Percentiles rank a stretch among this genome's conserved stretches.
phyloP scores from a whole-genome alignment of 2,888 invertebrate species.

The Harpalus rufipes region DNA sequence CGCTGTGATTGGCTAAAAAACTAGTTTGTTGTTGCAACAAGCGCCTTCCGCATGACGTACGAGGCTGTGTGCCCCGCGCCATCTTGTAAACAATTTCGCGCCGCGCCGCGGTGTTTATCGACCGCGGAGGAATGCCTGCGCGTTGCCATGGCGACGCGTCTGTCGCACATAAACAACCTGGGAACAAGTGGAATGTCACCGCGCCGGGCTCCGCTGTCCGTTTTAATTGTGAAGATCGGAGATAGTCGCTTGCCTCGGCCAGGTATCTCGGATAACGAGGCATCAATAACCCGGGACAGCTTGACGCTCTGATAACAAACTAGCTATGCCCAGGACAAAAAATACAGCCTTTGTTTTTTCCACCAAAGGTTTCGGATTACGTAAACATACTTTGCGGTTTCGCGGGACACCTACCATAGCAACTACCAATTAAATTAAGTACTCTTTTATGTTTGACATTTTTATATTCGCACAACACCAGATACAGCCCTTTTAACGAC shows the following conservation, averaged over 20 bases:
- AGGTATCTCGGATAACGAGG: conserved; percentile 35
- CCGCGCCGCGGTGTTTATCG: conserved; percentile 54
- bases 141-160: conserved; percentile 66
- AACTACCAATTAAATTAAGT: conserved; percentile 10
- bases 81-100: conserved; percentile 66
- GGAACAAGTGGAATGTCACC: conserved; percentile 60
- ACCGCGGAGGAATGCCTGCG: conserved; percentile 42
- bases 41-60: conserved; percentile 51
- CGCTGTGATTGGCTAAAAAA: conserved; percentile 56
- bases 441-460: conserved; percentile 1
- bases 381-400: conserved; percentile 46
- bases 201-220: conserved; percentile 54
- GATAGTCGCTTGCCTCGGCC: conserved; percentile 39
- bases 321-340: conserved; percentile 53
- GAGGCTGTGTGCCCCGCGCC: conserved; percentile 48
- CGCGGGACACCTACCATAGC: neutral
- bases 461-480: neutral
- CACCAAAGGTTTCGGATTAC: conserved; percentile 42
- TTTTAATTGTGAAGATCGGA: conserved; percentile 62
- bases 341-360: conserved; percentile 40
- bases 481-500: neutral
- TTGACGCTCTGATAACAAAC: conserved; percentile 58
- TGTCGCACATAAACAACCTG: conserved; percentile 64
- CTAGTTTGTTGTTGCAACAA: conserved; percentile 33
- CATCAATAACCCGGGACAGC: conserved; percentile 59